phyloP scores from a whole-genome alignment of 2,888 invertebrate genomes.

The Mythimna pallens region DNA sequence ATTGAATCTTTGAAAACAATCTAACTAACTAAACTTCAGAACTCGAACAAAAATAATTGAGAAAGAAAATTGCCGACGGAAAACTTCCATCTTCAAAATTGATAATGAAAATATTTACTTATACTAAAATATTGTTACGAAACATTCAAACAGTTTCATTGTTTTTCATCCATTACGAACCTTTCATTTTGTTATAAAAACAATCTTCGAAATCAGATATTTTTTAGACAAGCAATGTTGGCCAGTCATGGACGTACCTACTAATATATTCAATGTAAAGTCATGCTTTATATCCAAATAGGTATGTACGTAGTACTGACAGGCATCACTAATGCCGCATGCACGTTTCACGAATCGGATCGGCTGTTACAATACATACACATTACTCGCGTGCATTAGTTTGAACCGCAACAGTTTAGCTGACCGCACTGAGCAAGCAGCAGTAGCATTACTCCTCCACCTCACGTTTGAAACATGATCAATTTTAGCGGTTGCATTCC shows the following conservation, averaged over 20 bases:
- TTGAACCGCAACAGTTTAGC: slow-evolving; percentile 68
- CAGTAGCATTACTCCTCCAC: slow-evolving; percentile 82
- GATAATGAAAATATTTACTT: slow-evolving; percentile 57
- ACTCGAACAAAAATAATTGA: slow-evolving; percentile 34
- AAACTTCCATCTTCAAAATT: slow-evolving; percentile 33
- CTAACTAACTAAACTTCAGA: slow-evolving; percentile 6
- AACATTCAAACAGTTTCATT: slow-evolving; percentile 31
- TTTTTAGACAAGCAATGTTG: slow-evolving; percentile 17
- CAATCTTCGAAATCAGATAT: slow-evolving; percentile 26
- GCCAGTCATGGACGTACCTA: slow-evolving; percentile 27
- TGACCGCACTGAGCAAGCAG: slow-evolving; percentile 64
- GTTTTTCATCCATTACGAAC: slow-evolving; percentile 20
- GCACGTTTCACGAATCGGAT: slow-evolving; percentile 63
- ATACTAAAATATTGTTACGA: slow-evolving; percentile 27
- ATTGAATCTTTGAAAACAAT: slow-evolving; percentile 22
- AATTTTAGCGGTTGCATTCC: slow-evolving; percentile 91
- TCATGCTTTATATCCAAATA: slow-evolving; percentile 56
- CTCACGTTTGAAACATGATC: slow-evolving; percentile 90
- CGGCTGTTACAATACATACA: slow-evolving; percentile 54
- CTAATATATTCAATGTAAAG: slow-evolving; percentile 38
- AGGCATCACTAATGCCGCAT: slow-evolving; percentile 69
- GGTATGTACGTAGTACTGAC: slow-evolving; percentile 43
- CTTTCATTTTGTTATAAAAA: slow-evolving; percentile 22
- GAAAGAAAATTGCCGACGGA: slow-evolving; percentile 1
- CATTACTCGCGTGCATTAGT: slow-evolving; percentile 63